phyloP scores from a whole-genome alignment of 2,113 vertebrate genomes.

The Heterocephalus glaber region DNA sequence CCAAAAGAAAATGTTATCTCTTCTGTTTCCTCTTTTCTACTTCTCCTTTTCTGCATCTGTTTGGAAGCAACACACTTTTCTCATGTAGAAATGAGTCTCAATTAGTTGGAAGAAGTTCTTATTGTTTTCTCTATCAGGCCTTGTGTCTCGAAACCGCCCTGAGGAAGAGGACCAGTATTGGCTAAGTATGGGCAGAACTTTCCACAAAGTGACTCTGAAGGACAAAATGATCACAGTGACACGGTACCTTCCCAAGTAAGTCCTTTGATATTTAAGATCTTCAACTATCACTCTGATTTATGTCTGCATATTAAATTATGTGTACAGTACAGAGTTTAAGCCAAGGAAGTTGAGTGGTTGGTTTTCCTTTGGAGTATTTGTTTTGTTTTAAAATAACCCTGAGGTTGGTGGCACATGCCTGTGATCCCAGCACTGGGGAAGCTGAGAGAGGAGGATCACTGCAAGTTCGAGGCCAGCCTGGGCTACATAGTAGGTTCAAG shows the following conservation, averaged over 20 bases:
- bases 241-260: constrained; percentile 98
- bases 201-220: constrained; percentile 97
- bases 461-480: no score
- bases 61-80: not conserved
- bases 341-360: not conserved
- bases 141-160: constrained; percentile 92
- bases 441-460: no score
- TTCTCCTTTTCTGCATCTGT: not conserved
- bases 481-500: no score
- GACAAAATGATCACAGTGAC: constrained; percentile 99
- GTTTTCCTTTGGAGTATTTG: not conserved
- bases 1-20: not conserved
- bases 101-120: not conserved
- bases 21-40: constrained; percentile 33
- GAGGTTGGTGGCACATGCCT: not conserved
- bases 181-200: constrained; percentile 98
- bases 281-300: not conserved
- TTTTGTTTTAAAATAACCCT: not conserved
- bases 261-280: constrained; percentile 21
- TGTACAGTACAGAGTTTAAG: not conserved
- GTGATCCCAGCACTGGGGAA: no score
- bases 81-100: not conserved
- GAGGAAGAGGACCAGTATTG: constrained; percentile 96
- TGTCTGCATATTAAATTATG: not conserved
- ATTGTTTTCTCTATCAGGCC: constrained; percentile 84